phyloP scores from a whole-genome alignment of 2,797 vertebrate species.

The Chrosomus eos region DNA sequence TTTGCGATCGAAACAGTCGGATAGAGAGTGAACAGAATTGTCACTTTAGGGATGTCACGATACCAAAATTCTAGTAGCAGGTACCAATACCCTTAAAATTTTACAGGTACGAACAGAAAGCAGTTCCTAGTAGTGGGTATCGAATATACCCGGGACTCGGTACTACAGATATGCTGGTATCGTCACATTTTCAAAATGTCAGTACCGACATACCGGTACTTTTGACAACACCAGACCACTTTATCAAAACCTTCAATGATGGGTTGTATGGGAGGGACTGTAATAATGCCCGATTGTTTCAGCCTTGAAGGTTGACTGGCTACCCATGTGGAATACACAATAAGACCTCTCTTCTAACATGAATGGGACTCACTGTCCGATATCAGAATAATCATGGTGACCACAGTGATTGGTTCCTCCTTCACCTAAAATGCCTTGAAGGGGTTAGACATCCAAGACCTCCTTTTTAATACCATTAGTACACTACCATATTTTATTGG shows the following conservation, averaged over 20 bases:
- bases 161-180: too few species aligned
- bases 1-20: background rate
- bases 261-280: conserved; percentile 2
- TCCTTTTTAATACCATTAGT: too few species aligned
- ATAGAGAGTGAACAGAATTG: background rate
- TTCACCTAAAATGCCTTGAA: background rate
- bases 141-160: too few species aligned
- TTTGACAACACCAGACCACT: conserved; percentile 11
- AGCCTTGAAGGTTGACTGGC: conserved; percentile 40
- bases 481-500: background rate
- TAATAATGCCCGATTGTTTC: conserved; percentile 51
- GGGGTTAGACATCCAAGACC: background rate
- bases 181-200: too few species aligned
- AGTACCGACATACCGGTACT: too few species aligned
- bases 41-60: conserved; percentile 18
- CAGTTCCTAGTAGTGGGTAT: too few species aligned
- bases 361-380: conserved; percentile 63
- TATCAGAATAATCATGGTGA: conserved; percentile 2
- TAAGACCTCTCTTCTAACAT: conserved; percentile 63
- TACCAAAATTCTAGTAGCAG: too few species aligned
- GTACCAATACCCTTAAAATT: too few species aligned
- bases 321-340: conserved; percentile 70
- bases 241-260: conserved; percentile 53
- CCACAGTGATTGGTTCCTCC: background rate
- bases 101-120: too few species aligned